Evolutionary conservation across 2,888 invertebrate species (phyloP), one percentile per base, ranked within the genome.

Genomic region (Trimorus sp.): DNA sequence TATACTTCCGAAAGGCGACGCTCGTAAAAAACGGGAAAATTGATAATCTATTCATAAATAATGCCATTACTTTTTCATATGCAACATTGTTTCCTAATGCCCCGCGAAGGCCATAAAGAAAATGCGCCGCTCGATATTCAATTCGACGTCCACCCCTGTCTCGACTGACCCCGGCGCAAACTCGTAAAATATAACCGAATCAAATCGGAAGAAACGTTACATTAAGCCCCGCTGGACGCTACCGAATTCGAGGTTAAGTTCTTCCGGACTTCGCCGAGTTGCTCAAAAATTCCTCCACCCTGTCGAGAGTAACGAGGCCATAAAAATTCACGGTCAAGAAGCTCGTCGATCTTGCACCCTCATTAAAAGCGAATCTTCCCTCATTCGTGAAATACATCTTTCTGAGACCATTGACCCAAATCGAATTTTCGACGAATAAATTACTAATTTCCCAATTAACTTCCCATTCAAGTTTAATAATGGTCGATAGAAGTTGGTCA

Each of bases 191-290:
- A 89, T 88, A 85, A 86, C 89, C 88, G 89, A 87, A 88, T 87
- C 90, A 86, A 90, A 90, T 90, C 89, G 89, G 87, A 88, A 89
- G 85, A 85, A 81, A 87, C 80, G 86, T 84, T 86, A 85, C 88
- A 85, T 87, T 87, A 86, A 86, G 87, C 86, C 84, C 85, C 86
- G 86, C 85, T 84, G 86, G 85, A 84, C 87, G 85, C 83, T 86
- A 83, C 83, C 84, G 86, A 88, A 90, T 90, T 26, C 88, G 90
- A 87, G 90, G 89, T 89, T 90, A 91, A 91, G 87, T 86, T 89
- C 87, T 91, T 91, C 91, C 91, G 89, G 88, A 84, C 77, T 85
- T 79, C 80, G 84, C 60, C 79, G 26, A 77, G 58, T 56, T 48
- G 68, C 56, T 75, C 16, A 69, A 78, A 75, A 76, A 78, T 77